Base-by-base conservation (phyloP, 2,797 vertebrate species). In the Argentina silus region DNA sequence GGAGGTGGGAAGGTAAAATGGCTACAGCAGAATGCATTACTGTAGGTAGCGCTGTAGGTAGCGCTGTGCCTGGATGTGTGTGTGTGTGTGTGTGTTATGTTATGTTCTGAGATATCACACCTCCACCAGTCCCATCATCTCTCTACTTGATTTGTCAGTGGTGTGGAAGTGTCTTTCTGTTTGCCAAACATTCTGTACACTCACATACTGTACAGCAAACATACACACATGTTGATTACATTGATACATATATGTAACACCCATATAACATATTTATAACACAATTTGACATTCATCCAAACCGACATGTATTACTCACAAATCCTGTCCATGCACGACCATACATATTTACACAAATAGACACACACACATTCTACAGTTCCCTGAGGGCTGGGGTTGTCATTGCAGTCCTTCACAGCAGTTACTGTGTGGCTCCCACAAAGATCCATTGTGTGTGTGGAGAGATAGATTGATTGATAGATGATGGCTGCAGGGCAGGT, bases 401-500 rank as follows among this genome's bases (percentile, higher is more conserved):
- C 88, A 86, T 76, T 89, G 83, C 71, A 85, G 85, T 80, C 86
- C 85, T 88, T 87, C 85, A 83, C 82, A 80, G 81, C 67, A 21
- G 81, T 81, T 85, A 84, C 83, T 77, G 85, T 85, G 83, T 44
- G 72, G 75, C 81, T 79, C 80, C 62, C 72, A 79, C 81, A 83
- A n/a, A 63, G 67, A 71, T 36, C 4, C 57, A 70, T 23, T 50
- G 60, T 77, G 23, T 71, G 62, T 67, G 57, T 77, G 51, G 42
- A 59, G 9, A 82, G 76, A 85, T 72, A 78, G 79, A 79, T 79
- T 84, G 90, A 92, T 87, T 92, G 93, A 93, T 93, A 86, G 91
- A 90, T 87, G 78, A 89, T 90, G 83, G 87, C 92, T 89, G 81
- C 84, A 51, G 89, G 91, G 87, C 78, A 83, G 82, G 83, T 90